Percentiles rank a stretch among this genome's conserved stretches.
These are phyloP conservation scores for Mesoligia furuncula DNA, from an alignment of 2,888 invertebrate species.

Conservation along the genomic window DNA sequence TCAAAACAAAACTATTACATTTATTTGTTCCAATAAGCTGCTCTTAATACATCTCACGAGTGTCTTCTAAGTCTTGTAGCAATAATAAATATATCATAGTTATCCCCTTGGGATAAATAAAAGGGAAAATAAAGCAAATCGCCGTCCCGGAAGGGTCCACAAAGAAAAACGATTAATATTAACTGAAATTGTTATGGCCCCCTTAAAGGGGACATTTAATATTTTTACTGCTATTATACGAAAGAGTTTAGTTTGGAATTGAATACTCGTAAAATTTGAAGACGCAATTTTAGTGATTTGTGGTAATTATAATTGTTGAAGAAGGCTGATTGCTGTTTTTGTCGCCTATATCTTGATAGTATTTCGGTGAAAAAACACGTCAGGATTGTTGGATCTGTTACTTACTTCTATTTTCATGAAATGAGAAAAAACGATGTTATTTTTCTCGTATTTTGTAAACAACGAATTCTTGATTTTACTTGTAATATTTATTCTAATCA, in stretches of 20 bases:
- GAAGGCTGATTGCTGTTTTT: conserved; percentile 47
- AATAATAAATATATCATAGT: conserved; percentile 90
- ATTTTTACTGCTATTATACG: conserved; percentile 84
- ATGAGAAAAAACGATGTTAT: not conserved
- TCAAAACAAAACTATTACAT: conserved; percentile 62
- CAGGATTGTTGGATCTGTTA: not conserved
- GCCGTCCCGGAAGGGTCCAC: conserved; percentile 85
- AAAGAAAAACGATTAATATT: conserved; percentile 91
- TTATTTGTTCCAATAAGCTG: conserved; percentile 74
- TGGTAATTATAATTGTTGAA: conserved; percentile 62
- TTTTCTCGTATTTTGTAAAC: not conserved
- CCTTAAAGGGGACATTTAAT: conserved; percentile 86
- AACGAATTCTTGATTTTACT: not conserved
- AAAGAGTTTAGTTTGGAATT: conserved; percentile 85
- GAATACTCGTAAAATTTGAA: conserved; percentile 74
- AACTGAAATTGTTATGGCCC: conserved; percentile 89
- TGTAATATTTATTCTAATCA: not conserved
- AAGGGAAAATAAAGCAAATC: conserved; percentile 89
- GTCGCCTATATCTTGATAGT: conserved; percentile 8
- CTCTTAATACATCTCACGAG: conserved; percentile 87
- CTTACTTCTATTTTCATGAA: not conserved
- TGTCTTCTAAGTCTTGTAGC: conserved; percentile 84
- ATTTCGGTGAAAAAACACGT: conserved; percentile 27
- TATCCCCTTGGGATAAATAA: conserved; percentile 86
- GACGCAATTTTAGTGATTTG: conserved; percentile 61